A percentile compares a stretch with the other conserved stretches of the same genome.
Evolutionary conservation across 2,888 invertebrate genomes (phyloP).

Genomic region (Germaria angustata): DNA sequence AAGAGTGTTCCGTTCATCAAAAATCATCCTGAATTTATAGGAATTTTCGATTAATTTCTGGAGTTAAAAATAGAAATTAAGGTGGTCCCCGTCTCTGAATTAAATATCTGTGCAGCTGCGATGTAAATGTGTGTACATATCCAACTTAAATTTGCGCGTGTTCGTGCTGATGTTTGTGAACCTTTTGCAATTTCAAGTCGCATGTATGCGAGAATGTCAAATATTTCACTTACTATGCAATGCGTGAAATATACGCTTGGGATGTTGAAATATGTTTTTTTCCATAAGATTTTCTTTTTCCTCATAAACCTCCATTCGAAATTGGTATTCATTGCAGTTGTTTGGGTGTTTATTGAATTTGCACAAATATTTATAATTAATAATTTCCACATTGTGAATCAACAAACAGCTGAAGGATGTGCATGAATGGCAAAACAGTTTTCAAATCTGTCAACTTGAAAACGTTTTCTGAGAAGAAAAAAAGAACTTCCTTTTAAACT

Average conservation of each 20-base stretch:
- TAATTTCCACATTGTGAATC: slow-evolving; percentile 48
- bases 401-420: slow-evolving; percentile 39
- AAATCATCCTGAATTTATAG: no score
- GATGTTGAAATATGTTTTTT: slow-evolving; percentile 67
- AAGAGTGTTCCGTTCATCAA: no score
- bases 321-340: slow-evolving; percentile 46
- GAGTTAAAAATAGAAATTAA: no score
- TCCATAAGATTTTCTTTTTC: neutral
- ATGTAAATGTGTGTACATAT: no score
- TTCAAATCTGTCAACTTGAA: slow-evolving; percentile 4
- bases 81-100: slow-evolving; percentile 17
- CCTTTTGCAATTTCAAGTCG: slow-evolving; percentile 51
- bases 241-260: slow-evolving; percentile 76
- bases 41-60: no score
- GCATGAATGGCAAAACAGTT: slow-evolving; percentile 22
- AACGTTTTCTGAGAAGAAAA: neutral
- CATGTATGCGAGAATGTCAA: slow-evolving; percentile 70
- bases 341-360: slow-evolving; percentile 66
- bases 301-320: neutral
- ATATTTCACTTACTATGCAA: slow-evolving; percentile 73
- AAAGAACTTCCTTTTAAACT: neutral
- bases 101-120: no score
- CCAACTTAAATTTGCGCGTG: neutral
- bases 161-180: slow-evolving; percentile 12
- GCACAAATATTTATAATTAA: slow-evolving; percentile 65